phyloP scores from a whole-genome alignment of 2,888 invertebrate species.

The Tanypteryx hageni region DNA sequence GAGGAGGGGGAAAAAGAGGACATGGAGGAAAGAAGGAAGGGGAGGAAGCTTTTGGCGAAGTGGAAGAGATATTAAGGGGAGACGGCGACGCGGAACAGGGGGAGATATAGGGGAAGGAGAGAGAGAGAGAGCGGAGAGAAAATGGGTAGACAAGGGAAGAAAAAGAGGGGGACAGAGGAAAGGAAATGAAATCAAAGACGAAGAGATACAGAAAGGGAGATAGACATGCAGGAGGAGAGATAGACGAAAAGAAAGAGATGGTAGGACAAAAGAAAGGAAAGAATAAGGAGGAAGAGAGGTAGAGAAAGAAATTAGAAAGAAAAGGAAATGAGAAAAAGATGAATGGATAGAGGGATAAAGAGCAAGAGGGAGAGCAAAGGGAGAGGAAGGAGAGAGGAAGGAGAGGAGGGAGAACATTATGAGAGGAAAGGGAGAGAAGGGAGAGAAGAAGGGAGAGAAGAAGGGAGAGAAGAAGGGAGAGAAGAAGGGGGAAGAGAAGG shows the following conservation, averaged over 20 bases:
- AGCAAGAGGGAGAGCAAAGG: background rate
- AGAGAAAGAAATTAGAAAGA: background rate
- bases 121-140: background rate
- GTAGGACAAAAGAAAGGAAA: background rate
- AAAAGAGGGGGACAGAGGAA: background rate
- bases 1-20: background rate
- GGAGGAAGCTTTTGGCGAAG: background rate
- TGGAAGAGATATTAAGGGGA: slow-evolving; percentile 29
- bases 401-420: too few relatives aligned
- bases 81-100: background rate
- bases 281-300: background rate
- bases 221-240: background rate
- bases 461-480: background rate
- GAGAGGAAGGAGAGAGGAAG: background rate
- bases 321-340: background rate
- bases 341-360: background rate
- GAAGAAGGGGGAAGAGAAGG: background rate
- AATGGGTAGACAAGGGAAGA: background rate
- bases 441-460: too few relatives aligned
- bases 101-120: background rate
- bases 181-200: background rate
- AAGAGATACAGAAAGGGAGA: background rate
- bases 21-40: background rate
- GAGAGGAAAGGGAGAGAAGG: background rate
- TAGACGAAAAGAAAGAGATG: background rate